These are phyloP conservation scores for Xenus cinereus DNA, from an alignment of 2,113 vertebrate genomes.

Conservation along the genomic window DNA sequence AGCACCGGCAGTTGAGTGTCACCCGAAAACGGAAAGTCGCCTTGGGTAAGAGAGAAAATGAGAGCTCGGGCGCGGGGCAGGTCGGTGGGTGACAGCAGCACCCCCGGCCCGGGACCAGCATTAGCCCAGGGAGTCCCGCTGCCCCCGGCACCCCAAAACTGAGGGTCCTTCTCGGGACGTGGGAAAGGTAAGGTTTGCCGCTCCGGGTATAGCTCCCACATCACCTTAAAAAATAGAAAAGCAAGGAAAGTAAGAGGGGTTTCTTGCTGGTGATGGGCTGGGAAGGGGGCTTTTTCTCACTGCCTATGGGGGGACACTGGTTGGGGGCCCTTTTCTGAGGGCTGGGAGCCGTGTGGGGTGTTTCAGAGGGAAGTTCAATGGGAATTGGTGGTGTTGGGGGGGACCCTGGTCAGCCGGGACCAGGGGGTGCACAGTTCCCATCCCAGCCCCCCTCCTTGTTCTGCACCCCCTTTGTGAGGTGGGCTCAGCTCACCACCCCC, in stretches of 20 bases:
- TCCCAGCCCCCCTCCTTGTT: not conserved
- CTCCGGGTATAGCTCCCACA: rapidly evolving
- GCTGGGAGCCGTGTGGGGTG: not conserved
- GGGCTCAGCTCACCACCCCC: not conserved
- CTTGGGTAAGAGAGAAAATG: conserved; percentile 41
- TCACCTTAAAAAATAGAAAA: not conserved
- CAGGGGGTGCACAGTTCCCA: rapidly evolving
- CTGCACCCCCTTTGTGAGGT: rapidly evolving
- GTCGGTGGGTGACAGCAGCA: not conserved
- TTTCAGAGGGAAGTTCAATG: rapidly evolving
- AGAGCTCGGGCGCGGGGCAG: not conserved
- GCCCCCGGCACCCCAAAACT: rapidly evolving
- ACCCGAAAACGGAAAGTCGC: not conserved
- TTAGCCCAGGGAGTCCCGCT: rapidly evolving
- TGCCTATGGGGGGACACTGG: not conserved
- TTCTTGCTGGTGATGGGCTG: not conserved
- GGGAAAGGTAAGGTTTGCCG: not conserved
- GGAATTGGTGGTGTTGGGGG: not conserved
- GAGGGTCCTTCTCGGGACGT: rapidly evolving
- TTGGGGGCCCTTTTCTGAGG: not conserved
- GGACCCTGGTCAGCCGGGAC: not conserved
- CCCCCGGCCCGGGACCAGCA: rapidly evolving
- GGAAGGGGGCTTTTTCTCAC: not conserved
- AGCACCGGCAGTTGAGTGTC: not conserved
- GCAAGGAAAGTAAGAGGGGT: rapidly evolving